These are phyloP conservation scores for Scleropages formosus DNA, from an alignment of 2,797 vertebrate genomes.

Conservation along the genomic window DNA sequence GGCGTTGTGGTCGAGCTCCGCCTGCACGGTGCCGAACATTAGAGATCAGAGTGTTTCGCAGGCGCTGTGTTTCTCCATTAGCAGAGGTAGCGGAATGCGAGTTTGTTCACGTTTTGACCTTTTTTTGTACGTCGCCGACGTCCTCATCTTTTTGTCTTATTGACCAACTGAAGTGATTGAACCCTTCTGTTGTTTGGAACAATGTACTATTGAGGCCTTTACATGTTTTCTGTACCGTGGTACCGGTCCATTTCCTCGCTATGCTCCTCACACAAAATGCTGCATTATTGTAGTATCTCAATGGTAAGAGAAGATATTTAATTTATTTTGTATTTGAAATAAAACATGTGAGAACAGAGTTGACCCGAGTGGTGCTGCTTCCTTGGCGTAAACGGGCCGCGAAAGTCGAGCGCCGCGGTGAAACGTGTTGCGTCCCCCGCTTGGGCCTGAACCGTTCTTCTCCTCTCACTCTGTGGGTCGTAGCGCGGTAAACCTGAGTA, in stretches of 20 bases:
- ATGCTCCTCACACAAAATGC: conserved; percentile 30
- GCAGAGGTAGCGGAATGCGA: no score
- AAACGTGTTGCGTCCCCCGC: no score
- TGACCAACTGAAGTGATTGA: conserved; percentile 13
- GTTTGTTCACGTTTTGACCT: background rate
- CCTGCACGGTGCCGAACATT: no score
- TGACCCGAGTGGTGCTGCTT: background rate
- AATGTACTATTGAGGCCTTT: conserved; percentile 33
- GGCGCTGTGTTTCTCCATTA: background rate
- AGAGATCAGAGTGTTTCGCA: background rate
- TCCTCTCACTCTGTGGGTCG: no score
- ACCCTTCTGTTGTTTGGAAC: conserved; percentile 4
- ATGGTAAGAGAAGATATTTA: conserved; percentile 24
- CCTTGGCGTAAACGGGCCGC: no score
- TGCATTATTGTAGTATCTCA: conserved; percentile 31
- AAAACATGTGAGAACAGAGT: conserved; percentile 22
- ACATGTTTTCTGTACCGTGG: conserved; percentile 20
- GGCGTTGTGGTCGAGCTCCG: no score
- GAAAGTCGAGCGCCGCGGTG: no score
- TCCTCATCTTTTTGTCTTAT: conserved; percentile 17
- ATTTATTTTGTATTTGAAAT: conserved; percentile 33
- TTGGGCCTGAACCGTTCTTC: no score
- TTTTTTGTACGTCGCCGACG: conserved; percentile 12
- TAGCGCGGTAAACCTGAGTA: no score
- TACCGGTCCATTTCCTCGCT: conserved; percentile 12